A percentile compares a stretch with the other conserved stretches of the same genome.
phyloP scores from a whole-genome alignment of 2,888 invertebrate species.

The Phorcus lineatus region DNA sequence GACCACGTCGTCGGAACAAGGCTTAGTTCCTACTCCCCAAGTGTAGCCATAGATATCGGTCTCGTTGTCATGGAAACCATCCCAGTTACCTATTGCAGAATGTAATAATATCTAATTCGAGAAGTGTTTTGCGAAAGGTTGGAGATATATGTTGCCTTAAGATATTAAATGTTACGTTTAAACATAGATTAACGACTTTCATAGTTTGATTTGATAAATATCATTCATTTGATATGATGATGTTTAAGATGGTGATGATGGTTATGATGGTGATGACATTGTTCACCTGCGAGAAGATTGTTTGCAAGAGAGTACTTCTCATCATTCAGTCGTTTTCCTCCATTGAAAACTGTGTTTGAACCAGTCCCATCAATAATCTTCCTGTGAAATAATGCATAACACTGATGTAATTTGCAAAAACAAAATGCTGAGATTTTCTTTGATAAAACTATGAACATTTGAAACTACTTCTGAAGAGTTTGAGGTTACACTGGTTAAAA shows the following conservation, averaged over 20 bases:
- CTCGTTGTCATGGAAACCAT: conserved; percentile 50
- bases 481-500: too few relatives aligned
- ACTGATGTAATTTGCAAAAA: too few relatives aligned
- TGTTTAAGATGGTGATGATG: too few relatives aligned
- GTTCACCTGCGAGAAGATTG: not conserved
- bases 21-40: conserved; percentile 42
- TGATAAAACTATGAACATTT: too few relatives aligned
- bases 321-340: conserved; percentile 37
- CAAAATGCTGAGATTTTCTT: too few relatives aligned
- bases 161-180: too few relatives aligned
- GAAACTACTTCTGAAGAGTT: not conserved
- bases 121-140: too few relatives aligned
- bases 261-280: too few relatives aligned
- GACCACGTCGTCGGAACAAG: conserved; percentile 37
- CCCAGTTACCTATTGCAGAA: conserved; percentile 42
- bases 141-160: not conserved
- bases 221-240: too few relatives aligned
- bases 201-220: too few relatives aligned
- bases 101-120: too few relatives aligned
- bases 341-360: conserved; percentile 58
- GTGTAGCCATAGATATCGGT: conserved; percentile 46
- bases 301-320: not conserved
- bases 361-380: conserved; percentile 56
- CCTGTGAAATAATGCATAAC: conserved; percentile 35
- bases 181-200: too few relatives aligned